Base-by-base conservation (phyloP, 2,797 vertebrate genomes). In the Anguilla obscura region DNA sequence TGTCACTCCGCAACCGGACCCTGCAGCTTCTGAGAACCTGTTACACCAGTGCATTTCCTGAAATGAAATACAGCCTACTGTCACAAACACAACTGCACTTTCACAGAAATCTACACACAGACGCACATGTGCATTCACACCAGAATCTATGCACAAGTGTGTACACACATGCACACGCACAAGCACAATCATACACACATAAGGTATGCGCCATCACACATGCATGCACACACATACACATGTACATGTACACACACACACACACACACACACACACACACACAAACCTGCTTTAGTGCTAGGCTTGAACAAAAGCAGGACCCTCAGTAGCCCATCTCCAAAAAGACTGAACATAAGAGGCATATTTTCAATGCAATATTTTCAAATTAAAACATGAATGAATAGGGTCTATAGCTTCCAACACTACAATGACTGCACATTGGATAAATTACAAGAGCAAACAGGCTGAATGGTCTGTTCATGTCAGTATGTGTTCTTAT, bases 41-140 rank as follows among this genome's bases (percentile, higher is more conserved):
- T n/a, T 82, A 48, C 50, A 82, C 79, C 79, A n/a, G 79, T 45
- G 16, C 45, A 82, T 82, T 82, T 82, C 79, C 79, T 82, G 79
- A 48, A 82, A 82, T 82, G 16, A 80, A 80, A 80, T 50, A 50
- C 45, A 50, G 40, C 24, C n/a, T 12, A 82, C 40, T 48, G 18
- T 82, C 79, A 82, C 79, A 48, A 24, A 82, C 76, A 36, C 18
- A 33, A 27, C 27, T 79, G 5, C 74, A 36, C 74, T 45, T 45
- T 36, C 74, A 79, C 74, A 48, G 36, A 14, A 36, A 3, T 36
- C 3, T 1, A 82, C 21, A 82, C 6, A 0, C 45, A 50, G 5
- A n/a, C 40, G n/a, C 79, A 82, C 8, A 9, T 21, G 16, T 21
- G 14, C 74, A 79, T 36, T 40, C 33, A 79, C 79, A 50, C 74